Percentiles rank a stretch among this genome's conserved stretches.
Evolutionary conservation across 2,888 invertebrate genomes (phyloP).

Genomic region (Mimas tiliae): DNA sequence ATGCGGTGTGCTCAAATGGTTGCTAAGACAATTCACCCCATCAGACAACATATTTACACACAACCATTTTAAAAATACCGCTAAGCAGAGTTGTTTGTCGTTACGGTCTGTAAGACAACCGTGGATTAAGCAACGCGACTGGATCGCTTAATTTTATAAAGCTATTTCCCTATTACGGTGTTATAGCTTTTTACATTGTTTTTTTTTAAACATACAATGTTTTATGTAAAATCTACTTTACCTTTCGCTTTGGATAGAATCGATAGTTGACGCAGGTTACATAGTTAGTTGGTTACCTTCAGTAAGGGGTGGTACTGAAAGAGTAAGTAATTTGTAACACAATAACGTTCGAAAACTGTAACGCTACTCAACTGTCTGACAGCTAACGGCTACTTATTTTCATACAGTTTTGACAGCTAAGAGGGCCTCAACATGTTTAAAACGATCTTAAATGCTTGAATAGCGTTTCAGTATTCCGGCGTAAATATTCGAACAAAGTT

Average conservation of each 20-base stretch:
- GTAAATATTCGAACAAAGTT: not conserved
- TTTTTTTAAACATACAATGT: not conserved
- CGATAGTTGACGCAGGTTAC: no score
- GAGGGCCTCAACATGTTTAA: no score
- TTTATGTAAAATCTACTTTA: not conserved
- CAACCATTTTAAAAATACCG: constrained; percentile 32
- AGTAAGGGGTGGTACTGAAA: not conserved
- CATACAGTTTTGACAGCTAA: no score
- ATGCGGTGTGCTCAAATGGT: not conserved
- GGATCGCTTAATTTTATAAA: constrained; percentile 39
- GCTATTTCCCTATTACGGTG: constrained; percentile 29
- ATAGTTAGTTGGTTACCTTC: no score
- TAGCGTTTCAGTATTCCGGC: no score
- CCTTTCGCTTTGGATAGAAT: not conserved
- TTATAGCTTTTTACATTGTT: not conserved
- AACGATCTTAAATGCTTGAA: no score
- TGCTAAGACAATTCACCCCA: constrained; percentile 32
- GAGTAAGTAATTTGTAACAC: not conserved
- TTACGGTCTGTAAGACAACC: constrained; percentile 41
- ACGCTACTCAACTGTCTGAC: no score
- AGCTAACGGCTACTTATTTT: no score
- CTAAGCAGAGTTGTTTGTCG: constrained; percentile 35
- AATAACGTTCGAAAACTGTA: no score
- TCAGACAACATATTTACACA: constrained; percentile 33
- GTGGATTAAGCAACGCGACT: constrained; percentile 28